phyloP scores from a whole-genome alignment of 1,140 invertebrate genomes.

The Venturia canescens region DNA sequence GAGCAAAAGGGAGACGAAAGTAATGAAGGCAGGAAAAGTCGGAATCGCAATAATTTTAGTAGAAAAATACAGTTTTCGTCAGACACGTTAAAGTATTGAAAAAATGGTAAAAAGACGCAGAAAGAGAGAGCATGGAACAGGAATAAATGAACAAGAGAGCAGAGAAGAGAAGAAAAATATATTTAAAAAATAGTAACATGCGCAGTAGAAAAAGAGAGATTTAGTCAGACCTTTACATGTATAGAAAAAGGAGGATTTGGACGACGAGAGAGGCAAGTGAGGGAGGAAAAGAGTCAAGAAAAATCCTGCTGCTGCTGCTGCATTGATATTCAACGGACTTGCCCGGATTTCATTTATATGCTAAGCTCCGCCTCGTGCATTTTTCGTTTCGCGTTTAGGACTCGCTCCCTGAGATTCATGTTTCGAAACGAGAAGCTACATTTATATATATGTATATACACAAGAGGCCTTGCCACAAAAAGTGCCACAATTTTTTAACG shows the following conservation, averaged over 20 bases:
- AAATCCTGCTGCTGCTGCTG: slow-evolving; percentile 26
- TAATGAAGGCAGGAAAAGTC: no score
- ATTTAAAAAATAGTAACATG: slow-evolving; percentile 11
- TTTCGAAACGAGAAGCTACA: slow-evolving; percentile 21
- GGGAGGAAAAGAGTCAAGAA: not conserved
- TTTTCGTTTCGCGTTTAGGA: slow-evolving; percentile 56
- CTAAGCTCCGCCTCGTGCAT: slow-evolving; percentile 53
- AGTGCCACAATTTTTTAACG: not conserved
- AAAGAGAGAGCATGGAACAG: no score
- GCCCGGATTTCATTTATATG: slow-evolving; percentile 58
- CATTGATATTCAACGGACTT: slow-evolving; percentile 56
- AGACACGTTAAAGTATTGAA: no score
- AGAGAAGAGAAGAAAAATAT: slow-evolving; percentile 1
- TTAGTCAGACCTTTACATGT: not conserved
- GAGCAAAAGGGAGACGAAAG: no score
- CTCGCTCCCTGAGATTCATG: slow-evolving; percentile 52
- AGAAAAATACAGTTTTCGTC: no score
- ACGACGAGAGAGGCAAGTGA: not conserved
- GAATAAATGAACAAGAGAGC: not conserved
- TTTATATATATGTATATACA: not conserved
- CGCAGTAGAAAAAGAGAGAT: slow-evolving; percentile 26
- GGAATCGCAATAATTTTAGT: no score
- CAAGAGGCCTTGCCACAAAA: not conserved
- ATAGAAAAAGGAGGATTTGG: not conserved
- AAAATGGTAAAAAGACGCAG: no score